Evolutionary conservation across 2,113 vertebrate genomes (phyloP).

Genomic region (Phycodurus eques): DNA sequence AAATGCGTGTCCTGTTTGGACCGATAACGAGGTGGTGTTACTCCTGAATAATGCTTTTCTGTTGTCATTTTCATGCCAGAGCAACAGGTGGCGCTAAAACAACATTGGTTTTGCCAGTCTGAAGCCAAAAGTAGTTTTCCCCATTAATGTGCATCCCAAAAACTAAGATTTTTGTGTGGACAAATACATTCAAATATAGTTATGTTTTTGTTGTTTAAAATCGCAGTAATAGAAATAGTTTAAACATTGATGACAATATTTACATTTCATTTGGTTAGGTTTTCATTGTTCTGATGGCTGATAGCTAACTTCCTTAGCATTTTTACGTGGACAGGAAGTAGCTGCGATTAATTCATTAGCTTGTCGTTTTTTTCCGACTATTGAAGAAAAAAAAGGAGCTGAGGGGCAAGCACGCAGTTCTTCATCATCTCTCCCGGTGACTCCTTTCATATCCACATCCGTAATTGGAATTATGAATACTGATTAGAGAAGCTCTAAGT

Average conservation of each 20-base stretch:
- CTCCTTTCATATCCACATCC: conserved; percentile 3
- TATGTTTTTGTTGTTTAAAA: background rate
- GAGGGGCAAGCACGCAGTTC: background rate
- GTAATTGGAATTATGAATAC: background rate
- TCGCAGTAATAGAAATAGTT: background rate
- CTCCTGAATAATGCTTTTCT: background rate
- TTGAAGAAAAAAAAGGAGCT: background rate
- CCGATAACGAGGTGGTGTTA: background rate
- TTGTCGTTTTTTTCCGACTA: background rate
- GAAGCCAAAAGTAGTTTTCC: no score
- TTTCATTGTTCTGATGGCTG: background rate
- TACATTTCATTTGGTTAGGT: background rate
- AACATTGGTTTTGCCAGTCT: no score
- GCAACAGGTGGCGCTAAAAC: no score
- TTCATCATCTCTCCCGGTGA: background rate
- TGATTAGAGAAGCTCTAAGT: conserved; percentile 10
- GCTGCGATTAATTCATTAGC: background rate
- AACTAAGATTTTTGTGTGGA: no score
- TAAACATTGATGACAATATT: background rate
- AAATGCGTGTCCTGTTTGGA: no score
- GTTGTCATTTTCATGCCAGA: no score
- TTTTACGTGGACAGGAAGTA: background rate
- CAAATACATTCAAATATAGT: no score
- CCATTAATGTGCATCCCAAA: no score
- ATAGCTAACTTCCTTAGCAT: background rate